These are phyloP conservation scores for Ctenosaura bakeri DNA, from an alignment of 2,797 vertebrate species.

Conservation along the genomic window DNA sequence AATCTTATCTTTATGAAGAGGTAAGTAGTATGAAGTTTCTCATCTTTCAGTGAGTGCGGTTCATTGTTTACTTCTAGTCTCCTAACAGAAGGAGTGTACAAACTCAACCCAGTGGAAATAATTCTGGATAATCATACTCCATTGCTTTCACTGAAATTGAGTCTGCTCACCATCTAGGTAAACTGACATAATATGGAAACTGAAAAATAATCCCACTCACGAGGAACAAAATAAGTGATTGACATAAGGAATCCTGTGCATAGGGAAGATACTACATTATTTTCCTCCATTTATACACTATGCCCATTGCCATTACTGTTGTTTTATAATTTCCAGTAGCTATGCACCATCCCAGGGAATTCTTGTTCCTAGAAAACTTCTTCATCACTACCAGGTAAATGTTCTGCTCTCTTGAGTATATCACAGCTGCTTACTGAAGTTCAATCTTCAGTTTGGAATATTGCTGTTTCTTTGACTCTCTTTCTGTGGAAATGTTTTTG, in stretches of 20 bases:
- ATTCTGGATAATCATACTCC: slow-evolving; percentile 84
- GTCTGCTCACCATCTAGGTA: slow-evolving; percentile 78
- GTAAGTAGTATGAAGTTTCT: slow-evolving; percentile 75
- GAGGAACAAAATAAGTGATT: slow-evolving; percentile 74
- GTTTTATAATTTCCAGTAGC: slow-evolving; percentile 62
- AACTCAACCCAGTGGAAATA: slow-evolving; percentile 82
- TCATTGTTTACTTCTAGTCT: slow-evolving; percentile 82
- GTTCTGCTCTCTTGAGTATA: slow-evolving; percentile 35
- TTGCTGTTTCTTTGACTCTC: slow-evolving; percentile 12
- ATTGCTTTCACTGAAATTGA: slow-evolving; percentile 82
- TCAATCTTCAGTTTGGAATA: slow-evolving; percentile 41
- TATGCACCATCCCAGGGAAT: slow-evolving; percentile 35
- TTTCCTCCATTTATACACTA: slow-evolving; percentile 72
- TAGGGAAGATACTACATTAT: slow-evolving; percentile 68
- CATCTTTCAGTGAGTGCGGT: slow-evolving; percentile 75
- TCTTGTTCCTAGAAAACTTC: slow-evolving; percentile 42
- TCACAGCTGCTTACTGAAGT: slow-evolving; percentile 52
- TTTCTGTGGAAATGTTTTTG: slow-evolving; percentile 20
- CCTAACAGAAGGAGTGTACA: slow-evolving; percentile 81
- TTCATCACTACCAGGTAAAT: slow-evolving; percentile 56
- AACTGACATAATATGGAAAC: slow-evolving; percentile 73
- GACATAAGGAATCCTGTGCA: slow-evolving; percentile 68
- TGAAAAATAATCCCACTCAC: slow-evolving; percentile 73
- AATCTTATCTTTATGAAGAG: slow-evolving; percentile 79
- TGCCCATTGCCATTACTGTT: slow-evolving; percentile 67